phyloP scores from a whole-genome alignment of 2,113 vertebrate genomes.

The Stegostoma tigrinum region DNA sequence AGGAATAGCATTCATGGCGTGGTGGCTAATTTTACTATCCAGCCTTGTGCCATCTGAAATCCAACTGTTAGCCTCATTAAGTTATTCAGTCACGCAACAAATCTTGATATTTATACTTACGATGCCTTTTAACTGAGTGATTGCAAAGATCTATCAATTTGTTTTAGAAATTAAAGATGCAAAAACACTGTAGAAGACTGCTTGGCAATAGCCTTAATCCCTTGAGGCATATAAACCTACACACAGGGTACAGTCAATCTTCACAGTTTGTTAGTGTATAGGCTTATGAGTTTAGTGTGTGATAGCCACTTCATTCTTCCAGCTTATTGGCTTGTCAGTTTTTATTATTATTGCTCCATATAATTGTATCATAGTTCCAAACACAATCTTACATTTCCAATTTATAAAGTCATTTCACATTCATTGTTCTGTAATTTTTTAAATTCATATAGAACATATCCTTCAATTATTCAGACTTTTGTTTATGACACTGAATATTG shows the following conservation, averaged over 20 bases:
- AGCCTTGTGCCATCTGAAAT: too few species aligned
- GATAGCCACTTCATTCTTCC: background rate
- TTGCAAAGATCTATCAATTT: background rate
- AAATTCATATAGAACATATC: background rate
- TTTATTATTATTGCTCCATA: background rate
- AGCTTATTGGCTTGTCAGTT: background rate
- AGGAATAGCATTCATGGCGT: too few species aligned
- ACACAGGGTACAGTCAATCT: background rate
- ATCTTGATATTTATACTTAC: background rate
- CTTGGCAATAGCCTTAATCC: background rate
- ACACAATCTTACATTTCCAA: background rate
- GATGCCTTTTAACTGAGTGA: background rate
- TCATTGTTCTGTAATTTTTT: background rate
- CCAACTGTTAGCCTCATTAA: background rate
- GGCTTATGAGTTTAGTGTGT: background rate
- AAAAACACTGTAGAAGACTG: background rate
- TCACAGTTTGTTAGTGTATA: background rate
- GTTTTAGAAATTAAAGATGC: background rate
- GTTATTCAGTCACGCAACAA: background rate
- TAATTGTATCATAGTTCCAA: background rate
- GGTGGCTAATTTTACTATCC: too few species aligned
- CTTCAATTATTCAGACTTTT: background rate
- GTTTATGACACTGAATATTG: background rate
- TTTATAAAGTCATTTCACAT: background rate
- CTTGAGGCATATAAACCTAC: background rate